Percentiles rank a stretch among this genome's conserved stretches.
Conservation (phyloP, 2,113 vertebrate genomes). For the Poecile atricapillus region DNA sequence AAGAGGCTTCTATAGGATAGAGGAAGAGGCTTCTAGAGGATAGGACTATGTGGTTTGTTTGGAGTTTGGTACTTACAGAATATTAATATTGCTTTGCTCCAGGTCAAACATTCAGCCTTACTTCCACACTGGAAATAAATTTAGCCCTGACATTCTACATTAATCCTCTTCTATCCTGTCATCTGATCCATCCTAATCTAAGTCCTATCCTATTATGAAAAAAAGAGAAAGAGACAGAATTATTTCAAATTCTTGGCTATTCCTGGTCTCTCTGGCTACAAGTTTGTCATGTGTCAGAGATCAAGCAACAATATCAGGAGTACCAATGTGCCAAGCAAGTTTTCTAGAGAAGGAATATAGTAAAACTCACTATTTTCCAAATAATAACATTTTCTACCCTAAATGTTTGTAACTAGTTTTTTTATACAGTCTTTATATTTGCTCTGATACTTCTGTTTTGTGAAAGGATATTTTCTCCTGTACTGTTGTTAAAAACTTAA, state of each 20-base stretch:
- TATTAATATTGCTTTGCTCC: not conserved
- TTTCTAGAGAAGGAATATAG: not conserved
- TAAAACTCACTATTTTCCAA: not conserved
- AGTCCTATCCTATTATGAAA: not conserved
- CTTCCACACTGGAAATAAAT: not conserved
- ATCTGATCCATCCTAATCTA: not conserved
- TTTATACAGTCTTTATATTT: not conserved
- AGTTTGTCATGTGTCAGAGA: not conserved
- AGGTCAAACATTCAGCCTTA: not conserved
- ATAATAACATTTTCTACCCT: not conserved
- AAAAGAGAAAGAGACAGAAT: not conserved
- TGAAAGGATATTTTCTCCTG: not conserved
- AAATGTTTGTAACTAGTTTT: not conserved
- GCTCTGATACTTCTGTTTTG: not conserved
- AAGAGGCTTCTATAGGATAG: slow-evolving; percentile 1
- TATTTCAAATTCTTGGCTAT: not conserved
- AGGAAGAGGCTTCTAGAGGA: slow-evolving; percentile 1
- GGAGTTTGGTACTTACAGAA: not conserved
- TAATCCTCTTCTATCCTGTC: not conserved
- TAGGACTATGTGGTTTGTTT: not conserved
- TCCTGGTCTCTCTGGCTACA: not conserved
- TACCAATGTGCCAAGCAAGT: not conserved
- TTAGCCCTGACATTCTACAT: not conserved
- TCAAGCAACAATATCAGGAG: not conserved
- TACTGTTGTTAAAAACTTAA: not conserved